Evolutionary conservation across 2,113 vertebrate species (phyloP), one percentile per base, ranked within the genome.

Genomic region (Atherinomorus stipes): DNA sequence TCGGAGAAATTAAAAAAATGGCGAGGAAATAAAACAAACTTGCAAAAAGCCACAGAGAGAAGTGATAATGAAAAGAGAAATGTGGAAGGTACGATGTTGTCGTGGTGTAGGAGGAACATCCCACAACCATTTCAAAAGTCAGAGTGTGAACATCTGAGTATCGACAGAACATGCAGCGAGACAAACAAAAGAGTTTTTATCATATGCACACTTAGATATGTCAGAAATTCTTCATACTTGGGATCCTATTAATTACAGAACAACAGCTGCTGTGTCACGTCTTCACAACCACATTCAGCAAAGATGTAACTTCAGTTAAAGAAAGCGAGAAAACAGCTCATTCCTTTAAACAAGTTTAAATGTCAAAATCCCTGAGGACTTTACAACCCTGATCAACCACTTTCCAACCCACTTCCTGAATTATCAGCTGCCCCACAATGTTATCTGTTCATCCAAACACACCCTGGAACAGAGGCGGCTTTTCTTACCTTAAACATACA

Each of bases 401-500:
- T 88, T 87, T 88, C 81, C 75, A 44, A 59, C 40, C 21, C 22
- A 37, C 38, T 45, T 40, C 50, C 45, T 69, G n/a, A 51, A 68
- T 74, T 45, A 64, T 49, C 64, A 50, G 67, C 22, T 11, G 11
- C 65, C 18, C 58, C 18, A 18, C 16, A 21, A 31, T 19, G 77
- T 78, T 74, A 82, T 61, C 60, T 57, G 77, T 80, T 80, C 72
- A 81, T 64, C 11, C 53, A 68, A 77, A 80, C 86, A 83, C 49
- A 4, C 62, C 69, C 76, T 45, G 56, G 6, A 62, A 54, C 12
- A 49, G 45, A 53, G 25, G 37, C 42, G 0, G 51, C 45, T 67
- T 42, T 49, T 52, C 88, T 85, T 90, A 89, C 90, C 86, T 76
- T 47, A 53, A 38, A 78, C 58, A 83, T 51, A 60, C 4, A 54